Conservation (phyloP, 2,113 vertebrate genomes). For the Patagioenas fasciata region DNA sequence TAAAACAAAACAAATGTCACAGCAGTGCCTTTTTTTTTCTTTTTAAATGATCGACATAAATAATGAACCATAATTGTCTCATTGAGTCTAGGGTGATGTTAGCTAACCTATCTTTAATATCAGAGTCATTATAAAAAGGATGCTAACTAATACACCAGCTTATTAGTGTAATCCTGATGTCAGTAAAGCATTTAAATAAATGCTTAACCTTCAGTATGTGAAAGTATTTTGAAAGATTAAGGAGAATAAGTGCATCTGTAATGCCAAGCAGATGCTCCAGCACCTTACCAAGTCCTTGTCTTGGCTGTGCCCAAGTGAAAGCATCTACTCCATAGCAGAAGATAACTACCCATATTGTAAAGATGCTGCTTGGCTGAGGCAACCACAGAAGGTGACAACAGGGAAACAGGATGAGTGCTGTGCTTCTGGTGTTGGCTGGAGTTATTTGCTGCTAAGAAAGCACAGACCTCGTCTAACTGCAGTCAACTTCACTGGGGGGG, state of each 20-base stretch:
- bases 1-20: conserved; percentile 12
- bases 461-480: not conserved
- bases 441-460: not conserved
- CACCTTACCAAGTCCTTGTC: not conserved
- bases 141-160: not conserved
- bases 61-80: not conserved
- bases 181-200: not conserved
- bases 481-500: not conserved
- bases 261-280: not conserved
- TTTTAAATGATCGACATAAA: not conserved
- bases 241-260: not conserved
- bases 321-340: not conserved
- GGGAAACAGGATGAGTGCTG: not conserved
- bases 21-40: not conserved
- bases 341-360: not conserved
- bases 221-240: not conserved
- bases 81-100: not conserved
- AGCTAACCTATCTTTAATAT: not conserved
- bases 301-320: not conserved
- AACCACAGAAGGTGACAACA: not conserved
- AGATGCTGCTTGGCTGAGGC: not conserved
- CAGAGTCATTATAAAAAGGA: not conserved
- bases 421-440: not conserved
- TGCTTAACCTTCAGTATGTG: not conserved
- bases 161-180: not conserved